phyloP scores from a whole-genome alignment of 2,888 invertebrate genomes.

The Arctia plantaginis region DNA sequence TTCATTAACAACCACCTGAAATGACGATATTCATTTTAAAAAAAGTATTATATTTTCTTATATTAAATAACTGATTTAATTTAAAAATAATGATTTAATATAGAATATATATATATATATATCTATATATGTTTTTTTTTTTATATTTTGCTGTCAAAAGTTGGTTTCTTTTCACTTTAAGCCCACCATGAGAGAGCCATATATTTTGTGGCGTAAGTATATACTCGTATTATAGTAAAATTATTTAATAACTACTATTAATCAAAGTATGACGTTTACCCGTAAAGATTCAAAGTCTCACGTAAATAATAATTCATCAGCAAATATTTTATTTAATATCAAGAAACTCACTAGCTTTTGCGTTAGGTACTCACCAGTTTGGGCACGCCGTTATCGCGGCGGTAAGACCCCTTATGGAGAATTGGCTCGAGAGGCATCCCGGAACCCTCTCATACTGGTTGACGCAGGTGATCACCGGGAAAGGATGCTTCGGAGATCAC shows the following conservation, averaged over 20 bases:
- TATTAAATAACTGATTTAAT: no score
- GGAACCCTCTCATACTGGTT: no score
- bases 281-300: neutral
- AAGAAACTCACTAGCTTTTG: conserved; percentile 91
- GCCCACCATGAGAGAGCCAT: neutral
- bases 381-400: no score
- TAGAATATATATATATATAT: no score
- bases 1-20: conserved; percentile 95
- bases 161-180: neutral
- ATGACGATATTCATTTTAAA: neutral
- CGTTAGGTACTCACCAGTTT: conserved; percentile 89
- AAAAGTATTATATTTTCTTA: neutral
- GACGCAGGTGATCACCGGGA: no score
- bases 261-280: neutral
- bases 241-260: neutral
- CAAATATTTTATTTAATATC: neutral
- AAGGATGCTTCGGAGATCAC: no score
- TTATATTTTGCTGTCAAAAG: no score
- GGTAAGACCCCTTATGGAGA: no score
- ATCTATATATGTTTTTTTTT: no score
- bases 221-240: neutral
- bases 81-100: no score
- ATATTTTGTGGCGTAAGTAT: neutral
- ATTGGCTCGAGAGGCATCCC: no score
- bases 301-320: neutral